These are phyloP conservation scores for Andrena marginata DNA, from an alignment of 2,888 invertebrate genomes.

Conservation along the genomic window DNA sequence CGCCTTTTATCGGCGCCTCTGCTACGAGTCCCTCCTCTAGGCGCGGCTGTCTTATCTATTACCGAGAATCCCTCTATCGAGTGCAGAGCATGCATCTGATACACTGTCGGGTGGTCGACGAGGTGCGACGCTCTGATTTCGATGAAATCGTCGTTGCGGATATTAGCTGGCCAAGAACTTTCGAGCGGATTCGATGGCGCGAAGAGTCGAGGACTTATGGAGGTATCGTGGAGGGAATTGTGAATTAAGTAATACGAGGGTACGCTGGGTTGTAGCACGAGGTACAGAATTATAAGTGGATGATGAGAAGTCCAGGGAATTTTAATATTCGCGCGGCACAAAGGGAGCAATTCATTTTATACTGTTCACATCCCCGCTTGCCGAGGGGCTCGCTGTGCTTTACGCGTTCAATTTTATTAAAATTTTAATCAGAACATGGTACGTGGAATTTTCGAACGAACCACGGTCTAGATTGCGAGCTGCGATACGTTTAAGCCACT, in stretches of 20 bases:
- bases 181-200: background rate
- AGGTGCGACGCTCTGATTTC: background rate
- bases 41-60: conserved; percentile 15
- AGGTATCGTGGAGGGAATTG: no score
- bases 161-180: background rate
- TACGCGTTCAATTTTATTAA: background rate
- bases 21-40: background rate
- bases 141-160: background rate
- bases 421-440: background rate
- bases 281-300: background rate
- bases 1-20: conserved; percentile 2
- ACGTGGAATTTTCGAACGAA: background rate
- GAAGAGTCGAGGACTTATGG: no score
- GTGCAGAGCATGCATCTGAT: background rate
- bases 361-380: background rate
- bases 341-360: background rate
- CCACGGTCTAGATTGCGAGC: background rate
- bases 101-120: background rate
- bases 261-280: background rate
- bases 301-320: background rate
- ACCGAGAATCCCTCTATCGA: background rate
- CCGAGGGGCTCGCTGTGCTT: background rate
- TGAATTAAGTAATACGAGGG: background rate
- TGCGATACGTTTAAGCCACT: background rate
- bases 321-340: conserved; percentile 15